Evolutionary conservation across 1,140 invertebrate species (phyloP).

Genomic region (Thalassaphorura encarpata): DNA sequence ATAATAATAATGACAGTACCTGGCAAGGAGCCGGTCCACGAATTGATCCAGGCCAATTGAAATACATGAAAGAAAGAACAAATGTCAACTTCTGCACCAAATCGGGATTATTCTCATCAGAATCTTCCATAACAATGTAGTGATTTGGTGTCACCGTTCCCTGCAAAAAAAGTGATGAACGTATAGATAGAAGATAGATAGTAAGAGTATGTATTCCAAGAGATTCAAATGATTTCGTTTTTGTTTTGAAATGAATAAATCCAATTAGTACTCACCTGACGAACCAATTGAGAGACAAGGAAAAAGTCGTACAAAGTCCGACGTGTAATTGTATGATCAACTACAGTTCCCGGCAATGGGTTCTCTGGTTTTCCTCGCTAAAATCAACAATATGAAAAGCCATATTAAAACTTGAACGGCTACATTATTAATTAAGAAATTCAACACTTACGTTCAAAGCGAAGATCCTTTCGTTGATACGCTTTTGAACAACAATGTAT

Average conservation of each 20-base stretch:
- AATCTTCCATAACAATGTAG: conserved; percentile 73
- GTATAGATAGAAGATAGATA: too few species aligned
- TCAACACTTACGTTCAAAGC: too few species aligned
- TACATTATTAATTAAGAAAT: too few species aligned
- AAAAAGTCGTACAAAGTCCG: conserved; percentile 78
- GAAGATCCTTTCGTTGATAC: conserved; percentile 57
- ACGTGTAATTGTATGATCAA: conserved; percentile 70
- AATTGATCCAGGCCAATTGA: conserved; percentile 89
- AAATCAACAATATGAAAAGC: background rate
- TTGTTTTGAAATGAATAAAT: conserved; percentile 4
- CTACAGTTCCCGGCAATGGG: conserved; percentile 69
- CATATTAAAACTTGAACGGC: too few species aligned
- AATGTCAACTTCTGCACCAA: conserved; percentile 74
- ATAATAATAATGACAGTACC: too few species aligned
- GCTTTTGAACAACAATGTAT: conserved; percentile 79
- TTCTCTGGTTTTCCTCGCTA: conserved; percentile 48
- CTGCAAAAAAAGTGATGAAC: too few species aligned
- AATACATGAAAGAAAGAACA: conserved; percentile 86
- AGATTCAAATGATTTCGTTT: too few species aligned
- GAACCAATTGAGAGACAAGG: conserved; percentile 72
- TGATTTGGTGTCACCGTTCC: conserved; percentile 71
- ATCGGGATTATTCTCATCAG: conserved; percentile 60
- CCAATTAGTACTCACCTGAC: conserved; percentile 39
- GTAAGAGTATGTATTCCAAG: too few species aligned
- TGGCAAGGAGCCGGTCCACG: conserved; percentile 80